Evolutionary conservation across 53 echinoderm and acorn worm species (phyloP).

Genomic region (Paracentrotus lividus): DNA sequence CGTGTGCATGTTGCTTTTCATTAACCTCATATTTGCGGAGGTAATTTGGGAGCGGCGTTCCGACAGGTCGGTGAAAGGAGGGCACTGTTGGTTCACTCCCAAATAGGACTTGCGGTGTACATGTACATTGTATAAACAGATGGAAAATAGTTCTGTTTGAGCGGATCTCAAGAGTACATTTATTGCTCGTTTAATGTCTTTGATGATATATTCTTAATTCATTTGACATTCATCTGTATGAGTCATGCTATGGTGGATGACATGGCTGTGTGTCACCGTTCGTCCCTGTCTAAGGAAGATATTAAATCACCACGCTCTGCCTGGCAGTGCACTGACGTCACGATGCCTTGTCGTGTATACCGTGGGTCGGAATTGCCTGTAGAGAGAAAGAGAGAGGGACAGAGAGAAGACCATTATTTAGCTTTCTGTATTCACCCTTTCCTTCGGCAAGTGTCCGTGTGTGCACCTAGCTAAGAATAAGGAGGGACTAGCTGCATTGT

Average conservation of each 20-base stretch:
- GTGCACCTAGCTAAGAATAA: slow-evolving; percentile 41
- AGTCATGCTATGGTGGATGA: slow-evolving; percentile 44
- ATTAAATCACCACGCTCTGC: slow-evolving; percentile 63
- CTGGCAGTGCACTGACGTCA: slow-evolving; percentile 52
- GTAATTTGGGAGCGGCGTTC: slow-evolving; percentile 42
- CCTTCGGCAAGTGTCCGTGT: slow-evolving; percentile 34
- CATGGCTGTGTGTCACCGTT: slow-evolving; percentile 60
- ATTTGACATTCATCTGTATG: slow-evolving; percentile 49
- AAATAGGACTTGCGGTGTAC: no score
- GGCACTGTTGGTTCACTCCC: background rate
- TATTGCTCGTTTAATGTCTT: slow-evolving; percentile 49
- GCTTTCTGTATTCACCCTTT: slow-evolving; percentile 48
- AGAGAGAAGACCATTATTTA: slow-evolving; percentile 47
- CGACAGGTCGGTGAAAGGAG: background rate
- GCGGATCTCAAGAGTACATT: slow-evolving; percentile 40
- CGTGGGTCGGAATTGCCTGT: slow-evolving; percentile 5
- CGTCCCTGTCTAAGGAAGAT: slow-evolving; percentile 63
- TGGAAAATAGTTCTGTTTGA: background rate
- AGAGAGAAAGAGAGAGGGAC: slow-evolving; percentile 5
- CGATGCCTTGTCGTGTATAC: background rate
- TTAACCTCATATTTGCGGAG: slow-evolving; percentile 40
- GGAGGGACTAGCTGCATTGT: slow-evolving; percentile 14
- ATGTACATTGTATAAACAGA: background rate
- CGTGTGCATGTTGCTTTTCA: slow-evolving; percentile 29
- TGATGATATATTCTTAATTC: slow-evolving; percentile 46